Percentiles rank a stretch among this genome's conserved stretches.
phyloP scores from a whole-genome alignment of 2,113 vertebrate genomes.

The Emberiza fucata region DNA sequence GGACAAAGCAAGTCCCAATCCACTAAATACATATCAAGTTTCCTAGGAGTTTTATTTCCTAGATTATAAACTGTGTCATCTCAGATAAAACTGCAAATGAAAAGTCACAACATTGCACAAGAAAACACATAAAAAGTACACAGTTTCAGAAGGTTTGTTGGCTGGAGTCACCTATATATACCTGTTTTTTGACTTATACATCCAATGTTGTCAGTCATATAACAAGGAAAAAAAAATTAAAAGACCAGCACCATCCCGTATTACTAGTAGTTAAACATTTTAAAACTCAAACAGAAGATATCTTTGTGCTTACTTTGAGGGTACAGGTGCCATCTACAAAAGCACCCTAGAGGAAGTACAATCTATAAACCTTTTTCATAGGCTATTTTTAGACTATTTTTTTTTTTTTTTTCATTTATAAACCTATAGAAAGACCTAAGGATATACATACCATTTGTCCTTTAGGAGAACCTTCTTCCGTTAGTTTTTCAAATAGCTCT shows the following conservation, averaged over 20 bases:
- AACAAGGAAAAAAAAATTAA: background rate
- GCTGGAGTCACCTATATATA: background rate
- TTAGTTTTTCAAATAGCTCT: conserved; percentile 91
- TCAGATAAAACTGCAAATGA: background rate
- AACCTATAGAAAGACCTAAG: background rate
- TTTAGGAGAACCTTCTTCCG: conserved; percentile 90
- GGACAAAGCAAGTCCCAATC: background rate
- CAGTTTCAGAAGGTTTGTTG: background rate
- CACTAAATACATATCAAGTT: background rate
- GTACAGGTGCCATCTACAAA: background rate
- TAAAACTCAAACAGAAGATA: background rate
- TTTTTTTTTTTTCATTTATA: background rate
- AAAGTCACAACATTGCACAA: background rate
- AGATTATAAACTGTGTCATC: background rate
- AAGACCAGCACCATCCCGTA: background rate
- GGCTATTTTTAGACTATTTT: too few relatives aligned
- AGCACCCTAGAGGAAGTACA: background rate
- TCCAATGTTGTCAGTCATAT: background rate
- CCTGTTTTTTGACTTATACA: background rate
- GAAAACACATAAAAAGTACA: background rate
- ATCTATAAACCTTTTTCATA: background rate
- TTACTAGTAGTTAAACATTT: background rate
- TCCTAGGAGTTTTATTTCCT: background rate
- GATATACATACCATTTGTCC: conserved; percentile 84
- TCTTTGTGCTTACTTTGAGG: background rate